A percentile compares a stretch with the other conserved stretches of the same genome.
These are phyloP conservation scores for Synergus japonicus DNA, from an alignment of 2,888 invertebrate genomes.

Conservation along the genomic window DNA sequence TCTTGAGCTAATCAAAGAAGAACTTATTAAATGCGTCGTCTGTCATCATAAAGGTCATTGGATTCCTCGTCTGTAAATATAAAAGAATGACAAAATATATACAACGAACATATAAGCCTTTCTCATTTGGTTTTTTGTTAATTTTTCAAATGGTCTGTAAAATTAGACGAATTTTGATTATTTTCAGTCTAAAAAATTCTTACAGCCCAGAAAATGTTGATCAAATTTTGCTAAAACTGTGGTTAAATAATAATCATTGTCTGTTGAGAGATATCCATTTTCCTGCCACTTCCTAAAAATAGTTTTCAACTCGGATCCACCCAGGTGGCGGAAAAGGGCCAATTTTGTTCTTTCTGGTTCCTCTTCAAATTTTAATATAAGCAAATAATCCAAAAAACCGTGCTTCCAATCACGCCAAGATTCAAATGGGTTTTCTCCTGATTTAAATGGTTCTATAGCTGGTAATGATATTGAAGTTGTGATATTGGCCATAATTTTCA, in stretches of 20 bases:
- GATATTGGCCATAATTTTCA: not conserved
- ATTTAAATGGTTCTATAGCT: not conserved
- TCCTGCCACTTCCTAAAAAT: slow-evolving; percentile 3
- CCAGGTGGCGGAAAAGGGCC: not conserved
- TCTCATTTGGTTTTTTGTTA: not conserved
- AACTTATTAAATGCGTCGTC: not conserved
- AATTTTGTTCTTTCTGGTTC: not conserved
- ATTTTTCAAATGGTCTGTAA: not conserved
- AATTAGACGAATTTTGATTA: not conserved
- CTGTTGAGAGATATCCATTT: slow-evolving; percentile 7
- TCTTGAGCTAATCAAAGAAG: not conserved
- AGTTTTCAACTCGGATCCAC: not conserved
- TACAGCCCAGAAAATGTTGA: not conserved
- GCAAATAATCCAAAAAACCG: not conserved
- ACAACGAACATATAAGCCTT: not conserved
- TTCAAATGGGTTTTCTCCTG: not conserved
- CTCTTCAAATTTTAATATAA: not conserved
- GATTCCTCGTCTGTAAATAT: not conserved
- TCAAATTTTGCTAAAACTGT: slow-evolving; percentile 1
- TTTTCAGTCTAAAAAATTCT: not conserved
- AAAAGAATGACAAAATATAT: not conserved
- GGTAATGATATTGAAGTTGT: not conserved
- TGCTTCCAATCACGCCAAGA: slow-evolving; percentile 4
- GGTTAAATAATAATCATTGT: not conserved
- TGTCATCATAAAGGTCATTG: not conserved